A percentile compares a stretch with the other conserved stretches of the same genome.
These are phyloP conservation scores for Rotaria socialis DNA, from an alignment of 2,888 invertebrate genomes.

Conservation along the genomic window DNA sequence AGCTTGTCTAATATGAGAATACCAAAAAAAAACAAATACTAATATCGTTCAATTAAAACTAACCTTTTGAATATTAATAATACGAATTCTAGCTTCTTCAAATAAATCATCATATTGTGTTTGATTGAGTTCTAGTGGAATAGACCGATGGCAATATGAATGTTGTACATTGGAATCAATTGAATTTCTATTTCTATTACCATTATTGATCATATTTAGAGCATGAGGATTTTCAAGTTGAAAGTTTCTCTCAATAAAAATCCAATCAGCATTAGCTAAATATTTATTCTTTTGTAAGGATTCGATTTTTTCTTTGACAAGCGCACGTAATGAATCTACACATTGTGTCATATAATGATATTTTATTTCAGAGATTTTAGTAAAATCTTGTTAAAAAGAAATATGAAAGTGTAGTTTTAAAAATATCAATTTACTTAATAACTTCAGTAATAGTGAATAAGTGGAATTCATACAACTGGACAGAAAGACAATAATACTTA, in stretches of 20 bases:
- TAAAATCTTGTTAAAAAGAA: background rate
- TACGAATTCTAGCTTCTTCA: background rate
- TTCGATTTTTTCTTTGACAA: background rate
- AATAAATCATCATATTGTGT: background rate
- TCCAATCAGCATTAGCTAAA: slow-evolving; percentile 19
- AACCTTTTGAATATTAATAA: background rate
- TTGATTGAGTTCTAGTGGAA: background rate
- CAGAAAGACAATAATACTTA: background rate
- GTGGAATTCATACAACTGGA: background rate
- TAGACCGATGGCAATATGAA: no score
- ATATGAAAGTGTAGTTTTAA: background rate
- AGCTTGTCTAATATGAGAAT: background rate
- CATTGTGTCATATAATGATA: slow-evolving; percentile 6
- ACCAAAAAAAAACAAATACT: no score
- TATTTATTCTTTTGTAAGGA: background rate
- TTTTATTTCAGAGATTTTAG: background rate
- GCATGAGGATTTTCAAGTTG: background rate
- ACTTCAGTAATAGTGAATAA: background rate
- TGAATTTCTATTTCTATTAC: no score
- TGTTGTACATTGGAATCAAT: no score
- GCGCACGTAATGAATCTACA: background rate
- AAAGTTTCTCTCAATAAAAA: background rate
- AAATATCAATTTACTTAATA: background rate
- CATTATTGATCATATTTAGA: no score
- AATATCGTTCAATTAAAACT: background rate